Evolutionary conservation across 2,797 vertebrate genomes (phyloP).

Genomic region (Neosalanx taihuensis): DNA sequence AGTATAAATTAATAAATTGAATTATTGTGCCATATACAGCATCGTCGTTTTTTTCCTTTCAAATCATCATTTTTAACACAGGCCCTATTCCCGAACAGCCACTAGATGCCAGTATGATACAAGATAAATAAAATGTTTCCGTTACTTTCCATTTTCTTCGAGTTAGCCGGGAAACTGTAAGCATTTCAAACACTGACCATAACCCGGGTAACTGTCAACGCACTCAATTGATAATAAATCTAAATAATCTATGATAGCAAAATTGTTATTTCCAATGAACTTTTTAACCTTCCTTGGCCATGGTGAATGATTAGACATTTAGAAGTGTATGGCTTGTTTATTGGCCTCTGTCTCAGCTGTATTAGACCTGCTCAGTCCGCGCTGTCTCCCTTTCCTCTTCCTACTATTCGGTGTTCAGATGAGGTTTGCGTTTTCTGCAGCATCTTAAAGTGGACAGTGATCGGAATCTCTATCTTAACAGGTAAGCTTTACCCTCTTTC

Average conservation of each 20-base stretch:
- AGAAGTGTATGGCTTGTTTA: too few species aligned
- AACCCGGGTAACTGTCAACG: background rate
- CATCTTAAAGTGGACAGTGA: background rate
- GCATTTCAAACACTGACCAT: background rate
- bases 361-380: background rate
- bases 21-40: conserved; percentile 17
- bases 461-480: background rate
- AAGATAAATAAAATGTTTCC: background rate
- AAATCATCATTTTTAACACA: too few species aligned
- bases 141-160: background rate
- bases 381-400: background rate
- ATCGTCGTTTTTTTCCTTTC: background rate
- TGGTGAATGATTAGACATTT: too few species aligned
- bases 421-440: background rate
- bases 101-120: conserved; percentile 47
- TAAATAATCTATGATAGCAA: too few species aligned
- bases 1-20: conserved; percentile 49
- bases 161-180: background rate
- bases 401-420: background rate
- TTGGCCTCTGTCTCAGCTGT: background rate
- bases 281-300: too few species aligned
- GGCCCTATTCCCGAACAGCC: conserved; percentile 20
- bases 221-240: background rate
- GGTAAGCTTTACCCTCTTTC: background rate
- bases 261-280: too few species aligned